phyloP scores from a whole-genome alignment of 2,113 vertebrate genomes.

The Oostethus manadensis region DNA sequence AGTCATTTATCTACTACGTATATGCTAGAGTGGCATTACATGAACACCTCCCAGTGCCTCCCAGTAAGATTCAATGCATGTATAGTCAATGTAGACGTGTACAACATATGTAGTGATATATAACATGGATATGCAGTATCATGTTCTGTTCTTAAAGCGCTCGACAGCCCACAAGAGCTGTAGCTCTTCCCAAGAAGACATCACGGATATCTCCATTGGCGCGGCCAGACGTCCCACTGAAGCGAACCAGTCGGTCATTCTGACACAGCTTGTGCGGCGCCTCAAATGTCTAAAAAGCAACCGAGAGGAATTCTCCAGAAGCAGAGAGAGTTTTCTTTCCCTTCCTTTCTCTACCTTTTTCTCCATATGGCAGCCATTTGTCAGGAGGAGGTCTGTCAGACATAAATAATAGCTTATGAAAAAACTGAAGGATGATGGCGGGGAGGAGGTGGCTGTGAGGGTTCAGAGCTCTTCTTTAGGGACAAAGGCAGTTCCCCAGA shows the following conservation, averaged over 20 bases:
- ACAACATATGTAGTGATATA: neutral
- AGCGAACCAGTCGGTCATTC: slow-evolving; percentile 16
- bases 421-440: slow-evolving; percentile 52
- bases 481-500: slow-evolving; percentile 66
- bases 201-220: slow-evolving; percentile 40
- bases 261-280: neutral
- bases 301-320: slow-evolving; percentile 15
- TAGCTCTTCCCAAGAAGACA: slow-evolving; percentile 41
- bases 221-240: neutral
- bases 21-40: too few relatives aligned
- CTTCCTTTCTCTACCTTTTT: slow-evolving; percentile 46
- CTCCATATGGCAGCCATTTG: slow-evolving; percentile 81
- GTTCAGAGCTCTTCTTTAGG: slow-evolving; percentile 64
- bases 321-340: slow-evolving; percentile 17
- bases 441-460: slow-evolving; percentile 23
- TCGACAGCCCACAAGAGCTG: slow-evolving; percentile 26
- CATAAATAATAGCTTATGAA: slow-evolving; percentile 79
- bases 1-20: neutral
- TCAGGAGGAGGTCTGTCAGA: slow-evolving; percentile 76
- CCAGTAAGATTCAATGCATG: neutral
- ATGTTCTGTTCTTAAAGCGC: slow-evolving; percentile 7
- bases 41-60: too few relatives aligned
- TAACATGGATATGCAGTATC: neutral
- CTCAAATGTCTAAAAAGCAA: slow-evolving; percentile 25
- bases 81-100: too few relatives aligned